phyloP scores from a whole-genome alignment of 2,888 invertebrate species.

The Eumerus sabulonum region DNA sequence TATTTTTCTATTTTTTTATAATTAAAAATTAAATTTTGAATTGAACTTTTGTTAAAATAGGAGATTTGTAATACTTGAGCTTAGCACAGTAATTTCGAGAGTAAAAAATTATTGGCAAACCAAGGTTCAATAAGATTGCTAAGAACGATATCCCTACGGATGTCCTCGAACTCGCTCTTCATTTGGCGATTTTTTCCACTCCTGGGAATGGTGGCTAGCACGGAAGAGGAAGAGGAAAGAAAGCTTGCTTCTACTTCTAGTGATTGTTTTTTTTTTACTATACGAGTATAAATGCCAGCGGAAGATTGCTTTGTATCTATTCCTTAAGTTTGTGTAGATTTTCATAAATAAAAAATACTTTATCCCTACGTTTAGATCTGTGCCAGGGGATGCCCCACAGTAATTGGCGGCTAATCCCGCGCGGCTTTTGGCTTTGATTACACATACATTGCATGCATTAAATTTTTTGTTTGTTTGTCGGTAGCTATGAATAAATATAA shows the following conservation, averaged over 20 bases:
- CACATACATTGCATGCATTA: slow-evolving; percentile 68
- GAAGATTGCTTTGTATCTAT: slow-evolving; percentile 17
- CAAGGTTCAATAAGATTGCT: slow-evolving; percentile 12
- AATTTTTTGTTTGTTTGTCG: slow-evolving; percentile 31
- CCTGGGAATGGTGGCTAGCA: background rate
- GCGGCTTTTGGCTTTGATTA: slow-evolving; percentile 67
- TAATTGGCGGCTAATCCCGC: slow-evolving; percentile 28
- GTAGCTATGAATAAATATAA: too few species aligned
- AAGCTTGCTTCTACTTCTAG: background rate
- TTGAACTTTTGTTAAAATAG: slow-evolving; percentile 1
- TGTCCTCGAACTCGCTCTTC: slow-evolving; percentile 1
- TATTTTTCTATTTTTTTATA: slow-evolving; percentile 6
- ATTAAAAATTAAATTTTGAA: background rate
- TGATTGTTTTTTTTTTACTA: slow-evolving; percentile 38
- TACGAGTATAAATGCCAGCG: slow-evolving; percentile 63
- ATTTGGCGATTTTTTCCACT: background rate
- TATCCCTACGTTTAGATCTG: slow-evolving; percentile 50
- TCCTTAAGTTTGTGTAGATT: slow-evolving; percentile 20
- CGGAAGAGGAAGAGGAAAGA: background rate
- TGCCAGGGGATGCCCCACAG: slow-evolving; percentile 34
- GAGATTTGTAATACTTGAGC: slow-evolving; percentile 20
- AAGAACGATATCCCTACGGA: background rate
- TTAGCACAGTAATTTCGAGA: slow-evolving; percentile 51
- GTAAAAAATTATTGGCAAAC: slow-evolving; percentile 49
- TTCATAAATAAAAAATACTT: slow-evolving; percentile 60